Base-by-base conservation (phyloP, 2,888 invertebrate species). In the Eucera pruinosa region DNA sequence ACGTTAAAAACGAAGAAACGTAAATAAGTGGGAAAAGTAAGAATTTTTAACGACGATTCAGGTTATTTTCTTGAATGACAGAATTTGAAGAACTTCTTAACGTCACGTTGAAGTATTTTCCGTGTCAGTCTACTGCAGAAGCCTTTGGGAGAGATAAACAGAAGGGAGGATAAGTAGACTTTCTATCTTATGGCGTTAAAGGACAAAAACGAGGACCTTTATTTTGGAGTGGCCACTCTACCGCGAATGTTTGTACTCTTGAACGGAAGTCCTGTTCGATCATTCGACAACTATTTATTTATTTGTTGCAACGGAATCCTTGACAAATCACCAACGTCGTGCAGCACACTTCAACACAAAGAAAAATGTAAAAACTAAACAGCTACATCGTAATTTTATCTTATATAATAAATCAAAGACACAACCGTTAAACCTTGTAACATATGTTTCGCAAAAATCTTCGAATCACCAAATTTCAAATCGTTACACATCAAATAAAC, bases 401-500 rank as follows among this genome's bases (percentile, higher is more conserved):
- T 52, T 15, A 0, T 1, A 13, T n/a, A 6, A 20, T 20, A 0
- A 11, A 27, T 18, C 0, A 36, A 39, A 9, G 7, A 27, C 15
- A 6, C 15, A 0, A 47, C 13, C 13, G n/a, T 27, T 15, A 9
- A 25, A 5, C 13, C 33, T 11, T 15, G 15, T 11, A 33, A 48
- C 64, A 78, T 20, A 39, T 50, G 69, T 69, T 65, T 76, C 50
- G 55, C 60, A 45, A 47, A 27, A n/a, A 50, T 50, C 48, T 15
- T 18, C 5, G n/a, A 55, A 72, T 65, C 72, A 48, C 79, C 80
- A 58, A 83, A 80, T 85, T 72, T 81, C 66, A 58, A 80, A 86
- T 86, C 73, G 71, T 62, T 54, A 65, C 65, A 81, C 65, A 54
- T 80, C 78, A 87, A 87, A 86, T 83, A 87, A 87, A 87, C 84